phyloP scores from a whole-genome alignment of 2,888 invertebrate species.

The Drosophila rubida region DNA sequence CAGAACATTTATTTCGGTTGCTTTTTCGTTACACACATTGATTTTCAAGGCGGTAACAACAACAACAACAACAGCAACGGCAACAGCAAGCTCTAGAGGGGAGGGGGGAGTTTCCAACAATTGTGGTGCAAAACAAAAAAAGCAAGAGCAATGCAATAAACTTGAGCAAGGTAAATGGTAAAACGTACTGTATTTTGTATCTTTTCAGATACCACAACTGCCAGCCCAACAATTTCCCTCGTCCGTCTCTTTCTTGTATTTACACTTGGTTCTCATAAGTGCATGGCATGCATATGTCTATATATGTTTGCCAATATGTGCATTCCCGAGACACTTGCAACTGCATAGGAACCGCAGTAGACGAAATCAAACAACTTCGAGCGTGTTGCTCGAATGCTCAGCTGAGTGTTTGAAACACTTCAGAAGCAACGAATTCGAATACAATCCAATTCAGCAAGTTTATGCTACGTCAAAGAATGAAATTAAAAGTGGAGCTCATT shows the following conservation, averaged over 20 bases:
- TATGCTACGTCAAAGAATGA: too few species aligned
- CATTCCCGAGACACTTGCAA: constrained; percentile 39
- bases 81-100: constrained; percentile 19
- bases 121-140: constrained; percentile 15
- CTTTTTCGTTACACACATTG: constrained; percentile 81
- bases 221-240: background rate
- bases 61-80: background rate
- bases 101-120: background rate
- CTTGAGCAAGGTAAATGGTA: constrained; percentile 71
- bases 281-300: constrained; percentile 4
- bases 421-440: background rate
- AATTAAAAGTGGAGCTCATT: too few species aligned
- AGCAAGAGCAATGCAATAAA: constrained; percentile 66
- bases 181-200: constrained; percentile 75
- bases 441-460: too few species aligned
- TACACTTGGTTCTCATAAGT: constrained; percentile 5
- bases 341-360: constrained; percentile 21
- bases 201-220: constrained; percentile 53
- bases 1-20: constrained; percentile 83
- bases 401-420: background rate
- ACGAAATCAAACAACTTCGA: constrained; percentile 4
- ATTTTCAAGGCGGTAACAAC: constrained; percentile 66
- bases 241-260: too few species aligned
- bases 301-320: constrained; percentile 38
- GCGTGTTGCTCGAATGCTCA: background rate